Conservation (phyloP, 2,797 vertebrate genomes). For the Enteromius argenteus region DNA sequence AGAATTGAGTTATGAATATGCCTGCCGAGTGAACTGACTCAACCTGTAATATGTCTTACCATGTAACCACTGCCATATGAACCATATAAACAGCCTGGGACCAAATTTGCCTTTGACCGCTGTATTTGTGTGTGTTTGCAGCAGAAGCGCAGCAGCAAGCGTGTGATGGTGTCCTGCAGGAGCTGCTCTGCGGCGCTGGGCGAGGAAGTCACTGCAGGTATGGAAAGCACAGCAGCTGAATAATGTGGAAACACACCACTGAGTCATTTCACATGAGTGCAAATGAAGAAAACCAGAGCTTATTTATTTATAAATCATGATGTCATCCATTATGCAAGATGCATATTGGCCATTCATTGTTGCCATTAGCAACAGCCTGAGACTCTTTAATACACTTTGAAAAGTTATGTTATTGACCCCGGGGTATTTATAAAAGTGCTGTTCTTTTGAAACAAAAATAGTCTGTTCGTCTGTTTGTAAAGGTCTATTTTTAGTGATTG, state of each 20-base stretch:
- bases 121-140: slow-evolving; percentile 52
- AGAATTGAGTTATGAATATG: background rate
- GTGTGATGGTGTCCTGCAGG: slow-evolving; percentile 83
- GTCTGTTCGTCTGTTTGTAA: background rate
- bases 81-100: background rate
- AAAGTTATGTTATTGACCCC: background rate
- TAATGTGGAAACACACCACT: background rate
- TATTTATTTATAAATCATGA: background rate
- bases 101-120: background rate
- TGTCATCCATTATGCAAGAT: background rate
- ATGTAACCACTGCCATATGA: background rate
- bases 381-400: background rate
- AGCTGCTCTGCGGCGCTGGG: slow-evolving; percentile 88
- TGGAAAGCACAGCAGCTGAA: background rate
- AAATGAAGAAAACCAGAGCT: background rate
- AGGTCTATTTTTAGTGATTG: background rate
- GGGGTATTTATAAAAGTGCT: slow-evolving; percentile 18
- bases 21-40: background rate
- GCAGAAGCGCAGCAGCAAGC: slow-evolving; percentile 83
- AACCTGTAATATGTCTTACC: background rate
- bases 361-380: background rate
- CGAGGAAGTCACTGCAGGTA: slow-evolving; percentile 88
- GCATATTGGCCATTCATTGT: background rate
- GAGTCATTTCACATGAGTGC: background rate
- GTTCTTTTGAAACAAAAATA: slow-evolving; percentile 25